These are phyloP conservation scores for Cotesia chilonis DNA, from an alignment of 1,140 invertebrate genomes.

Conservation along the genomic window DNA sequence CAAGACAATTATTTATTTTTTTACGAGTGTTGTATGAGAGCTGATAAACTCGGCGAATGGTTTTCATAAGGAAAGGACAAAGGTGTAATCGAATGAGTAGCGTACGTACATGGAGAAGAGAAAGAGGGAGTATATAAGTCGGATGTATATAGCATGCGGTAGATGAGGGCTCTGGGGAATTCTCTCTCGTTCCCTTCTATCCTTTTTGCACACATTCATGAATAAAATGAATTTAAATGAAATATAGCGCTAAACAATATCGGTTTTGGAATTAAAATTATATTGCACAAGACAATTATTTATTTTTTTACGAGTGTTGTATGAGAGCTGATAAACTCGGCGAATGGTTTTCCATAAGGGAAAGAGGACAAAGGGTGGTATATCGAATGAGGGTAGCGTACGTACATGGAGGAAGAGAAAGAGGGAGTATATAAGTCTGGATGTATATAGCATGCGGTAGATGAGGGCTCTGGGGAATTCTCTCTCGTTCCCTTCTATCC, in stretches of 20 bases:
- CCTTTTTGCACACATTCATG: conserved; percentile 33
- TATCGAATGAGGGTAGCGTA: neutral
- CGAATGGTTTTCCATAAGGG: conserved; percentile 3
- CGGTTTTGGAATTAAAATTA: neutral
- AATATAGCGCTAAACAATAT: neutral
- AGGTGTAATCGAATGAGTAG: neutral
- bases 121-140: neutral
- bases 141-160: conserved; percentile 11
- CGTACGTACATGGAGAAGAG: too few species aligned
- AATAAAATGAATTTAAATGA: too few species aligned
- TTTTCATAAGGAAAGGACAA: neutral
- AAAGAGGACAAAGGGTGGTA: neutral
- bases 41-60: conserved; percentile 2
- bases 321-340: neutral
- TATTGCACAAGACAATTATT: neutral
- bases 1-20: neutral
- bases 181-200: neutral
- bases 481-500: neutral
- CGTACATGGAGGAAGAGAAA: too few species aligned
- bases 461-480: conserved; percentile 11
- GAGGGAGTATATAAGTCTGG: conserved; percentile 1
- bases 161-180: conserved; percentile 12
- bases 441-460: conserved; percentile 14
- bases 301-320: neutral
- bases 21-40: neutral